phyloP scores from a whole-genome alignment of 2,113 vertebrate genomes.

The Heterotis niloticus region DNA sequence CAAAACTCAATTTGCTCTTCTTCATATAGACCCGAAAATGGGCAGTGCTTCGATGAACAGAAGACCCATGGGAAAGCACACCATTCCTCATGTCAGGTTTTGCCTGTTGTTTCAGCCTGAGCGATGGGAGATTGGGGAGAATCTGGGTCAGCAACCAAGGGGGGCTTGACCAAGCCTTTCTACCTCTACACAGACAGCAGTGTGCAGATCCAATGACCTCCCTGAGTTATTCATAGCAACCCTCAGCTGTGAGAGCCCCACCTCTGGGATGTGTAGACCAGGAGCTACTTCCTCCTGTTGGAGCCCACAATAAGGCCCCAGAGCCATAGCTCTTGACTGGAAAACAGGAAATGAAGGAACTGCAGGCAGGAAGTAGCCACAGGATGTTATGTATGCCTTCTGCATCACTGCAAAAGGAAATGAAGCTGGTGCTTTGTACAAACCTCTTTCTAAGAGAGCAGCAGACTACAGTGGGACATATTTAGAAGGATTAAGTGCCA shows the following conservation, averaged over 20 bases:
- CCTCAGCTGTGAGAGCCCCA: constrained; percentile 9
- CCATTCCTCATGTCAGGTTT: neutral
- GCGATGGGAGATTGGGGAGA: constrained; percentile 21
- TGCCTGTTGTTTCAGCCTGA: neutral
- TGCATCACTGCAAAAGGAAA: constrained; percentile 38
- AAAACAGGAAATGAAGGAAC: constrained; percentile 66
- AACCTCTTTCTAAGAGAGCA: neutral
- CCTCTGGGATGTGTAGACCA: neutral
- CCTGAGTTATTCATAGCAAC: neutral
- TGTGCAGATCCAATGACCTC: neutral
- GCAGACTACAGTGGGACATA: neutral
- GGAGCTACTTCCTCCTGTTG: constrained; percentile 22
- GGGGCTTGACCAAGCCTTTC: neutral
- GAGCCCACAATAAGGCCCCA: neutral
- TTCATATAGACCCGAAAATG: neutral
- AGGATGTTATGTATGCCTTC: constrained; percentile 57
- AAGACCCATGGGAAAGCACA: neutral
- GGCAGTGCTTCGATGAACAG: neutral
- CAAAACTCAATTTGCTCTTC: neutral
- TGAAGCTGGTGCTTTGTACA: constrained; percentile 1
- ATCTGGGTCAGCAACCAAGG: constrained; percentile 38
- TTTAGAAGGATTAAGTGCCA: neutral
- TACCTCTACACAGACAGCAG: neutral
- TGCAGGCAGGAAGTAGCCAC: constrained; percentile 62
- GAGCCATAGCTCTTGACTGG: neutral